Conservation (phyloP, 2,888 invertebrate species). For the Anodontia alba region DNA sequence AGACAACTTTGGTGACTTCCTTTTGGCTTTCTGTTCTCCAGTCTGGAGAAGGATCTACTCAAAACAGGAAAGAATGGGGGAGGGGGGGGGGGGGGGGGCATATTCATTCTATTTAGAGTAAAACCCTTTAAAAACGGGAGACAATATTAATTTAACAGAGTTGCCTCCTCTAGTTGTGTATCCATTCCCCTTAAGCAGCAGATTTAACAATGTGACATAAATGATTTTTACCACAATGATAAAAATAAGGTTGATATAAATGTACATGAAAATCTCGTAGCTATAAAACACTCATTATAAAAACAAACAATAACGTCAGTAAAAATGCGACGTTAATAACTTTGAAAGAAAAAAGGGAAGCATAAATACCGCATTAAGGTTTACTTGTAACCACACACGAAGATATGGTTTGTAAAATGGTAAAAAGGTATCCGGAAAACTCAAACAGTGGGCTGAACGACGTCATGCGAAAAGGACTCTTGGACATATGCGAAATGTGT, state of each 20-base stretch:
- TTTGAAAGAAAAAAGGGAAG: not conserved
- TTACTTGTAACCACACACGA: conserved; percentile 13
- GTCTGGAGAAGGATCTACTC: too few relatives aligned
- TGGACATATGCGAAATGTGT: too few relatives aligned
- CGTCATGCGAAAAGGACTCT: too few relatives aligned
- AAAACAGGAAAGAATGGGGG: too few relatives aligned
- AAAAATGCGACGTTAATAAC: not conserved
- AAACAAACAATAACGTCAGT: not conserved
- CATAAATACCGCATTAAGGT: not conserved
- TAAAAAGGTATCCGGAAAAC: not conserved
- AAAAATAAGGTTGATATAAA: too few relatives aligned
- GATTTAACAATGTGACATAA: too few relatives aligned
- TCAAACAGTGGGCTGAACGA: not conserved
- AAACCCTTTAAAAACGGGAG: too few relatives aligned
- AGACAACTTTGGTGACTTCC: not conserved
- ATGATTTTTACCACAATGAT: too few relatives aligned
- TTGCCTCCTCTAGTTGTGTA: not conserved
- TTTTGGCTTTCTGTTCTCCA: not conserved
- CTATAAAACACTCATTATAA: not conserved
- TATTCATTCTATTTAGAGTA: not conserved
- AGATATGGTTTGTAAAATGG: not conserved
- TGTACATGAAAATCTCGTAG: too few relatives aligned
- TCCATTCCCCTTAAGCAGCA: not conserved
- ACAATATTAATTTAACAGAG: not conserved
- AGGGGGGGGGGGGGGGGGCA: too few relatives aligned